A percentile compares a stretch with the other conserved stretches of the same genome.
Evolutionary conservation across 2,113 vertebrate species (phyloP).

Genomic region (Orycteropus afer): DNA sequence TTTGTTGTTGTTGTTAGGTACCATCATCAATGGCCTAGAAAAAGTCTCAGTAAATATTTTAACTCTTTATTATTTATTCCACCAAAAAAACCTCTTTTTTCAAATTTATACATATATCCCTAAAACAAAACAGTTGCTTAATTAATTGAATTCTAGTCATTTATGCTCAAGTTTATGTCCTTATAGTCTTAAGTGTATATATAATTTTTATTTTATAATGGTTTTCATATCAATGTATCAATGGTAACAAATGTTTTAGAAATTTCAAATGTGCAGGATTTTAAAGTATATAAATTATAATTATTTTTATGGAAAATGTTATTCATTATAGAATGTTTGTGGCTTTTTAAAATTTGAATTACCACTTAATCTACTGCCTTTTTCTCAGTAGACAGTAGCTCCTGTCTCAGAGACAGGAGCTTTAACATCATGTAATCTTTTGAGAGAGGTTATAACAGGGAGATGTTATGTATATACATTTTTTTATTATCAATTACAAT

Average conservation of each 20-base stretch:
- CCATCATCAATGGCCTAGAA: slow-evolving; percentile 9
- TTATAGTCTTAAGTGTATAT: not conserved
- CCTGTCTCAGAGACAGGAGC: not conserved
- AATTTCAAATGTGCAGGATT: not conserved
- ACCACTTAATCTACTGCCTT: not conserved
- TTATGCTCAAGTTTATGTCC: not conserved
- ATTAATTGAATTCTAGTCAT: not conserved
- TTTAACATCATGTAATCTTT: not conserved
- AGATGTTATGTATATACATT: too few species aligned
- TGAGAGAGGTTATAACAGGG: not conserved
- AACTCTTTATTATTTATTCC: not conserved
- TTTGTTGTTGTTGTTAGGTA: too few species aligned
- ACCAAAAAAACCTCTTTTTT: not conserved
- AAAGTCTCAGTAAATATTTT: slow-evolving; percentile 26
- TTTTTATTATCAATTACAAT: too few species aligned
- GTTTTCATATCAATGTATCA: slow-evolving; percentile 17
- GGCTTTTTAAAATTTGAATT: not conserved
- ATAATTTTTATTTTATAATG: not conserved
- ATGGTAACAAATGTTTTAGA: not conserved
- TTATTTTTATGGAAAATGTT: not conserved
- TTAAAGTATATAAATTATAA: not conserved
- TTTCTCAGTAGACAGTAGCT: not conserved
- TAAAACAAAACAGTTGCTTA: slow-evolving; percentile 5
- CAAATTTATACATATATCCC: not conserved
- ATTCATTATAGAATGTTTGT: not conserved